phyloP scores from a whole-genome alignment of 2,888 invertebrate species.

The Drosophila nigricruria region DNA sequence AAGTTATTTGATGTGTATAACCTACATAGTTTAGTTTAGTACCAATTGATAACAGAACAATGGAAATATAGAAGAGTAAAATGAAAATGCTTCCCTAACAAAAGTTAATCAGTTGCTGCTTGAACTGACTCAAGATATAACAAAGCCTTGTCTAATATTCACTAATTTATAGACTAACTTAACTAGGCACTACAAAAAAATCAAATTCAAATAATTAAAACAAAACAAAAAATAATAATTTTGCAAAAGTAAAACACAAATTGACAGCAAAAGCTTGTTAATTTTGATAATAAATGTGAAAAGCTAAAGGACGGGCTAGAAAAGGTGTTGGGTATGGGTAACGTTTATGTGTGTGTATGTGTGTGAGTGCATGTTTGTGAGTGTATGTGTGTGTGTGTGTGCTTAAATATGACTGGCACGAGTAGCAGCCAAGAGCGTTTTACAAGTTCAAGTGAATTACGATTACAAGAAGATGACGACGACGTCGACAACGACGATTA shows the following conservation, averaged over 20 bases:
- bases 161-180: conserved; percentile 47
- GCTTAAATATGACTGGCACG: conserved; percentile 31
- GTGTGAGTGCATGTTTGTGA: conserved; percentile 7
- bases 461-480: conserved; percentile 61
- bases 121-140: background rate
- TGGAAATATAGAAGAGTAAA: background rate
- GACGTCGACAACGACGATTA: conserved; percentile 45
- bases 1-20: background rate
- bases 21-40: conserved; percentile 48
- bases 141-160: background rate
- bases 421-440: conserved; percentile 60
- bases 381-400: background rate
- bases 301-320: conserved; percentile 22
- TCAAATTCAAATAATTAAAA: conserved; percentile 46
- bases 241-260: conserved; percentile 62
- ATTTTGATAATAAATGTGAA: conserved; percentile 62
- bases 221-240: conserved; percentile 24
- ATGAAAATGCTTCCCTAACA: conserved; percentile 44
- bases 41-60: conserved; percentile 39
- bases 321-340: conserved; percentile 3
- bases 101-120: conserved; percentile 39
- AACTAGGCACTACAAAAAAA: conserved; percentile 7
- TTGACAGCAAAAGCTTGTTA: conserved; percentile 70
- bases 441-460: conserved; percentile 76
- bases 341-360: background rate